phyloP scores from a whole-genome alignment of 2,888 invertebrate genomes.

The Cephus pulcher region DNA sequence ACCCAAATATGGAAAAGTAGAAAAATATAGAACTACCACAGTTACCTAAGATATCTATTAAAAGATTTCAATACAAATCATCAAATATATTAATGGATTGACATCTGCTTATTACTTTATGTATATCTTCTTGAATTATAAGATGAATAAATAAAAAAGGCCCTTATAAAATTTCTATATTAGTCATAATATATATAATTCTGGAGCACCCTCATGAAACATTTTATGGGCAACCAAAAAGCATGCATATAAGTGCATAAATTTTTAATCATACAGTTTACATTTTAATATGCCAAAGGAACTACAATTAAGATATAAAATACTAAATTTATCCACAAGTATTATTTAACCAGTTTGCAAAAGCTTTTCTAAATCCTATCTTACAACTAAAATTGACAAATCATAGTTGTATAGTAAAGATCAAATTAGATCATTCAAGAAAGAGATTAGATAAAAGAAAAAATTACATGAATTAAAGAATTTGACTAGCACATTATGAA shows the following conservation, averaged over 20 bases:
- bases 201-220: not conserved
- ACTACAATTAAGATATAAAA: not conserved
- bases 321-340: not conserved
- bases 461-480: not conserved
- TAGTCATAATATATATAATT: not conserved
- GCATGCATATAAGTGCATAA: not conserved
- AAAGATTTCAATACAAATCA: not conserved
- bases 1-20: slow-evolving; percentile 20
- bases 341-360: not conserved
- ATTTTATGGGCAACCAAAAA: not conserved
- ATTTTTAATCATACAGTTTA: not conserved
- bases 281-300: not conserved
- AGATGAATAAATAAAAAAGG: not conserved
- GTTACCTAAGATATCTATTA: not conserved
- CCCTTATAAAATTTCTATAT: not conserved
- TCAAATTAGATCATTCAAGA: not conserved
- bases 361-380: not conserved
- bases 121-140: not conserved
- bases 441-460: not conserved
- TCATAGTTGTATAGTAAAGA: not conserved
- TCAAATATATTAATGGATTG: not conserved
- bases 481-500: not conserved
- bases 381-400: not conserved
- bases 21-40: not conserved
- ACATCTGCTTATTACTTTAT: not conserved